Evolutionary conservation across 2,797 vertebrate species (phyloP).

Genomic region (Anabas testudineus): DNA sequence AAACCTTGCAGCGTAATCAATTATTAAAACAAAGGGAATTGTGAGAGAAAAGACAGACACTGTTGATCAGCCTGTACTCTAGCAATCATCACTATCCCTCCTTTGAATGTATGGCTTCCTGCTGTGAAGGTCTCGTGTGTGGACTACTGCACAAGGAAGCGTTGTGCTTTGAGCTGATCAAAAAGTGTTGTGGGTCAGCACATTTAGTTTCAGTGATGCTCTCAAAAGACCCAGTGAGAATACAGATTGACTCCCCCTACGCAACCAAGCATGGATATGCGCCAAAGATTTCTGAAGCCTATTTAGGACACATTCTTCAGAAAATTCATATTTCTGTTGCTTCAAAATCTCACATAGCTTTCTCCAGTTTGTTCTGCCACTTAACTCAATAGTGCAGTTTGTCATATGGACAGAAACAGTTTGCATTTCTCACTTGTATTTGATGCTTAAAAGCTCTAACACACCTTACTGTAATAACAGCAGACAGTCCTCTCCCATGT

Average conservation of each 20-base stretch:
- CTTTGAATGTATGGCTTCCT: conserved; percentile 3
- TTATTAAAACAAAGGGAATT: neutral
- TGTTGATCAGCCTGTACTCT: conserved; percentile 3
- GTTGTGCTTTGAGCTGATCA: conserved; percentile 46
- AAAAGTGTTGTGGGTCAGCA: too few species aligned
- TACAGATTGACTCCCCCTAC: conserved; percentile 22
- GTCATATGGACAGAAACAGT: neutral
- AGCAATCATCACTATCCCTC: conserved; percentile 14
- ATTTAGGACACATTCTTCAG: conserved; percentile 8
- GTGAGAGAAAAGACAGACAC: neutral
- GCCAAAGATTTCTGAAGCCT: too few species aligned
- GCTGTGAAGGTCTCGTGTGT: conserved; percentile 18
- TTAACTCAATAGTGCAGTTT: conserved; percentile 7
- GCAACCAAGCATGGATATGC: too few species aligned
- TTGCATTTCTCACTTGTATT: neutral
- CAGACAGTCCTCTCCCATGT: conserved; percentile 33
- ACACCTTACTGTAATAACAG: conserved; percentile 24
- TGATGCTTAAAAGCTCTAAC: conserved; percentile 24
- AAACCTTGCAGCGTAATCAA: neutral
- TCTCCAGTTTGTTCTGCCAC: conserved; percentile 21
- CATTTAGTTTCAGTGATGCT: neutral
- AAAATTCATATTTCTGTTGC: conserved; percentile 20
- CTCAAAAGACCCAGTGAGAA: conserved; percentile 25
- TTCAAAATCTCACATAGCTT: neutral
- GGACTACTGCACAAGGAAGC: conserved; percentile 35